phyloP scores from a whole-genome alignment of 1,140 invertebrate genomes.

The Polyergus mexicanus region DNA sequence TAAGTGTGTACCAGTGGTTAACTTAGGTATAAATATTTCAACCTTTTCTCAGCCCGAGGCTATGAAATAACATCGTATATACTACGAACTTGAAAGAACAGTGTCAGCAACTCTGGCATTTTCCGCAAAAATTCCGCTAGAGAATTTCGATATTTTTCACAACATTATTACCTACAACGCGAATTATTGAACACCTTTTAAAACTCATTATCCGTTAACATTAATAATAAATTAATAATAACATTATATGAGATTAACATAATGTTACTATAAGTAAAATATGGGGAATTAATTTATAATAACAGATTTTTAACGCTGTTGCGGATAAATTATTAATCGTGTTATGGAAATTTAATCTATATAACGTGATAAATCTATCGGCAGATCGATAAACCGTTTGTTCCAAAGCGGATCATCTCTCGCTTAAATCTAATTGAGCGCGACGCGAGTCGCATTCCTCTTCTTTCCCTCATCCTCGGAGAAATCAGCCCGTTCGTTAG shows the following conservation, averaged over 20 bases:
- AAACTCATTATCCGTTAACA: background rate
- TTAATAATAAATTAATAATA: too few species aligned
- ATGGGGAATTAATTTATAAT: conserved; percentile 10
- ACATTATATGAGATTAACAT: conserved; percentile 11
- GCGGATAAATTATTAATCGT: conserved; percentile 7
- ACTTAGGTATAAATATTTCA: conserved; percentile 48
- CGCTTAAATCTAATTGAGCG: conserved; percentile 46
- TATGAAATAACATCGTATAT: conserved; percentile 36
- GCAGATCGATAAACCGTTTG: conserved; percentile 34
- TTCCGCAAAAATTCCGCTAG: conserved; percentile 43
- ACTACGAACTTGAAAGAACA: conserved; percentile 26
- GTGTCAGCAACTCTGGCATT: conserved; percentile 24
- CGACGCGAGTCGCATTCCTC: conserved; percentile 21
- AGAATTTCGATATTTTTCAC: conserved; percentile 31
- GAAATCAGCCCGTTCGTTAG: conserved; percentile 59
- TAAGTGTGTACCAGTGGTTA: background rate
- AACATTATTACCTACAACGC: conserved; percentile 15
- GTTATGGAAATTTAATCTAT: conserved; percentile 17
- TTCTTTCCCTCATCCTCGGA: conserved; percentile 12
- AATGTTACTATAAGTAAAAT: background rate
- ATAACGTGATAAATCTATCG: conserved; percentile 25
- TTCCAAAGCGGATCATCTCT: conserved; percentile 28
- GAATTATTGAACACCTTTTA: conserved; percentile 23
- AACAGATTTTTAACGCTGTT: background rate
- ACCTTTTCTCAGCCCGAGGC: background rate